A percentile compares a stretch with the other conserved stretches of the same genome.
Conservation (phyloP, 2,797 vertebrate genomes). For the Enteromius afrohamiltoni region DNA sequence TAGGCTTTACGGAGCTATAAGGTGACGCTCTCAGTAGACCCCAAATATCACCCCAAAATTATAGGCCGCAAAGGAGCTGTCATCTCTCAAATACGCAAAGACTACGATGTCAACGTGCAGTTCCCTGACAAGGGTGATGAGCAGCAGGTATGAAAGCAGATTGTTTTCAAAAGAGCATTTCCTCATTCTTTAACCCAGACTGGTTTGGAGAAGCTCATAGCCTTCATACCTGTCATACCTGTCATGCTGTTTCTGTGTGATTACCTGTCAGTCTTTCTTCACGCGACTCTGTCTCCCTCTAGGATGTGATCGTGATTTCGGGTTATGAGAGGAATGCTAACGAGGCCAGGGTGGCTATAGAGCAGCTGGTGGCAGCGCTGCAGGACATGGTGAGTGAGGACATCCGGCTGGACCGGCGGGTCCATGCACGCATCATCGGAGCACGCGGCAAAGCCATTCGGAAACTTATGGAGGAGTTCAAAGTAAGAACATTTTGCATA, state of each 20-base stretch:
- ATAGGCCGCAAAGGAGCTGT: conserved; percentile 81
- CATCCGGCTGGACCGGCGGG: conserved; percentile 76
- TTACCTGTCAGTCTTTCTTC: not conserved
- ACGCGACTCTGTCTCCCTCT: not conserved
- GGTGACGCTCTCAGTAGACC: conserved; percentile 77
- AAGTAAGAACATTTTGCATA: conserved; percentile 63
- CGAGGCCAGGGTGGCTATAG: conserved; percentile 75
- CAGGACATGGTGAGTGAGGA: conserved; percentile 83
- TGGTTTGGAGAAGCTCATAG: not conserved
- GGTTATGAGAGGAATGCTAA: conserved; percentile 81
- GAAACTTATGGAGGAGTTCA: conserved; percentile 85
- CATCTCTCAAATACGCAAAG: conserved; percentile 82
- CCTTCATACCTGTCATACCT: not conserved
- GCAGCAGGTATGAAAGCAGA: conserved; percentile 75
- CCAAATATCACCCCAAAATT: conserved; percentile 84
- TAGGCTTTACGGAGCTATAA: conserved; percentile 83
- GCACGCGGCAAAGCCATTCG: conserved; percentile 80
- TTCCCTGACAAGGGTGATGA: conserved; percentile 83
- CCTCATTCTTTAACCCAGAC: conserved; percentile 1
- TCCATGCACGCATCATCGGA: conserved; percentile 82
- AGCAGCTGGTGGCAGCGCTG: conserved; percentile 78
- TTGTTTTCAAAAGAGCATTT: not conserved
- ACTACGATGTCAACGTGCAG: conserved; percentile 82
- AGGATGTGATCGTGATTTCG: conserved; percentile 81
- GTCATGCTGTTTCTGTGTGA: not conserved